Base-by-base conservation (phyloP, 2,113 vertebrate genomes). In the Arvicanthis niloticus region DNA sequence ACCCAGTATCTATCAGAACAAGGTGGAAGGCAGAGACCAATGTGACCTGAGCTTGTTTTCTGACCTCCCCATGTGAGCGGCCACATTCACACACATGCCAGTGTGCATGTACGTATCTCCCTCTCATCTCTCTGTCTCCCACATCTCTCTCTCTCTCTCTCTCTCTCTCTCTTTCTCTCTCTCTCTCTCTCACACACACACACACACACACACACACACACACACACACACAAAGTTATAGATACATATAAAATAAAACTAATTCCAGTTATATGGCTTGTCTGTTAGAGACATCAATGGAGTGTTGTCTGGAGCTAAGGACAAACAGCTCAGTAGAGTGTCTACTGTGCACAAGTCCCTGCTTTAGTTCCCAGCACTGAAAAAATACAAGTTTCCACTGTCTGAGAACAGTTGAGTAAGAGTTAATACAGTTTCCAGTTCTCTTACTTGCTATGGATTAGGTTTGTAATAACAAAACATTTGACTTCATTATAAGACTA, bases 341-440 rank as follows among this genome's bases (percentile, higher is more conserved):
- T 15, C 68, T 42, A 3, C 53, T 40, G 17, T 37, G 24, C 42
- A 73, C 13, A n/a, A 48, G 40, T 84, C 48, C 72, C 21, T 70
- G 75, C 16, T 62, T 89, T 60, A 42, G 1, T 73, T 16, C 17
- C 34, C 37, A 65, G 53, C 42, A 82, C 34, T 53, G 67, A 26
- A 42, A 42, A 34, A 88, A 40, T 40, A 86, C 45, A 60, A 40
- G 60, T n/a, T 29, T 21, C 6, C 68, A 21, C 80, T 80, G 29
- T 91, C 10, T 86, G 26, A 93, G 56, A 93, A 87, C 40, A 96
- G 53, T n/a, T 75, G 12, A 81, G 53, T 82, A 56, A 92, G 73
- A 93, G 88, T 70, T 94, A 60, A 73, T 87, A 24, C 8, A 56
- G 91, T 93, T 90, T 93, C 12, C 76, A 84, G 67, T 96, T 75